Evolutionary conservation across 2,113 vertebrate species (phyloP).

Genomic region (Sinosuthora webbiana): DNA sequence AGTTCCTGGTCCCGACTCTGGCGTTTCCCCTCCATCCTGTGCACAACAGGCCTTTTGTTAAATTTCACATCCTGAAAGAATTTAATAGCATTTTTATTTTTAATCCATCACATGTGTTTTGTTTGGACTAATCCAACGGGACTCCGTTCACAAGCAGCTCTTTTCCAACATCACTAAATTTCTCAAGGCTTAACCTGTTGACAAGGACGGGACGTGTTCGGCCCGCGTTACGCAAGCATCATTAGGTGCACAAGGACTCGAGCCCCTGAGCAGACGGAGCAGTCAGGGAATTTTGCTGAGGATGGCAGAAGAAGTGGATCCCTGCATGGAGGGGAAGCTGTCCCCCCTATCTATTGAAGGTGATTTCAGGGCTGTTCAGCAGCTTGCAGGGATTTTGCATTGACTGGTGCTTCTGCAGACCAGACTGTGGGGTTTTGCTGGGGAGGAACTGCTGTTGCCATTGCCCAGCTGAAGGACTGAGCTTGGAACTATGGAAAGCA

Average conservation of each 20-base stretch:
- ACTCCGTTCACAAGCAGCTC: neutral
- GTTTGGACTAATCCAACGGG: conserved; percentile 7
- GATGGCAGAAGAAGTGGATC: neutral
- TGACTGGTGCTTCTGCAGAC: neutral
- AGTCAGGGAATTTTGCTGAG: neutral
- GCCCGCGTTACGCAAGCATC: neutral
- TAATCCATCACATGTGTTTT: conserved; percentile 67
- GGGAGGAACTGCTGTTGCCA: neutral
- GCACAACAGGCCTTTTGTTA: conserved; percentile 62
- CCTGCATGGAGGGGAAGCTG: neutral
- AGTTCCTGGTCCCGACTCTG: neutral
- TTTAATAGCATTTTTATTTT: conserved; percentile 69
- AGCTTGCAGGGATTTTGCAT: neutral
- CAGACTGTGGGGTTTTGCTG: fast-evolving
- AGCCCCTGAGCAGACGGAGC: neutral
- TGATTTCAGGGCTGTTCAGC: neutral
- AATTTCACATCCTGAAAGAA: conserved; percentile 63
- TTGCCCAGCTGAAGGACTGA: neutral
- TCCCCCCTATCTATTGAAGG: neutral
- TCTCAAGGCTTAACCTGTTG: conserved; percentile 37
- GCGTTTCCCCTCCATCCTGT: neutral
- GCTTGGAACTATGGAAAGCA: neutral
- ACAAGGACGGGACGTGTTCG: neutral
- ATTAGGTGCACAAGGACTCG: neutral
- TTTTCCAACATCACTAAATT: conserved; percentile 43